Evolutionary conservation across 2,797 vertebrate genomes (phyloP), one percentile per base, ranked within the genome.

Genomic region (Melopsittacus undulatus): DNA sequence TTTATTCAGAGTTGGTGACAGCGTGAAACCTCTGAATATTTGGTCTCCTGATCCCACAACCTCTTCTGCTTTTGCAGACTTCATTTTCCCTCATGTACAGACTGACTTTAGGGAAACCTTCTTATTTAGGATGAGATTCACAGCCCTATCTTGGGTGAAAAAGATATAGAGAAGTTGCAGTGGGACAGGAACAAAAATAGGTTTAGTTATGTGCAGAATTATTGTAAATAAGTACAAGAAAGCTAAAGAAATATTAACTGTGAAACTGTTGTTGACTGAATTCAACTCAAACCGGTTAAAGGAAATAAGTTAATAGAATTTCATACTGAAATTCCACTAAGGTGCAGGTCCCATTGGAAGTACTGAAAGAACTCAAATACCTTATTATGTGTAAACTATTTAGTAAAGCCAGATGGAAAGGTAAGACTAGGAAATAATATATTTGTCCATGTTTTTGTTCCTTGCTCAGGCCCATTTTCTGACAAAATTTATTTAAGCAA

Each of bases 1-100:
- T 59, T 90, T 92, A 95, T 95, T 92, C 81, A 40, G 93, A 92
- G 89, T 26, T 95, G 67, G 87, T 87, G 94, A 84, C 80, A 93
- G 77, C 49, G 59, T 18, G 64, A 94, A 91, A 84, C 16, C 43
- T 82, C 70, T 56, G 10, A 29, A 72, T 93, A 46, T 85, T 92
- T 75, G 81, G 68, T 68, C 36, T 90, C 43, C 42, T 1, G 6
- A 21, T 69, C 62, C 38, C 26, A 75, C 54, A 72, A 51, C 36
- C 7, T 66, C 26, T 56, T 86, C 57, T 92, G 36, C 19, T 70
- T 77, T 90, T 72, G 26, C 57, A 88, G 69, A 52, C 32, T 69
- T 90, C 23, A 19, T 64, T 43, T 74, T 66, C 26, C 16, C 36
- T 16, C 32, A 10, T 52, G 40, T 14, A 52, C 23, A 63, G 70